Conservation (phyloP, 2,113 vertebrate species). For the Calidris pugnax region DNA sequence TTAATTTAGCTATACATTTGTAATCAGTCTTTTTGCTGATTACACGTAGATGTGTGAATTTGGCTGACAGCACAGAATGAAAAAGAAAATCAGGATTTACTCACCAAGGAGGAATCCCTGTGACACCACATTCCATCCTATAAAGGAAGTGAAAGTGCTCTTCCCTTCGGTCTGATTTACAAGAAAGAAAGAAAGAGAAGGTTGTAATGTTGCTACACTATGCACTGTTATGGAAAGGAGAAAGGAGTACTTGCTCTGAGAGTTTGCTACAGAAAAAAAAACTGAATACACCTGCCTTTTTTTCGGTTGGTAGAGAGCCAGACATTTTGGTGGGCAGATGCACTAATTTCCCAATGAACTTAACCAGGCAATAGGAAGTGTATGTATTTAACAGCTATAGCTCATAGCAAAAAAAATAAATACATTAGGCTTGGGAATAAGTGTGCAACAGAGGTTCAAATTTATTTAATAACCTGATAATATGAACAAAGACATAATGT, state of each 20-base stretch:
- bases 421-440: not conserved
- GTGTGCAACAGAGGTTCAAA: not conserved
- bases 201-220: slow-evolving; percentile 77
- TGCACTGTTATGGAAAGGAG: slow-evolving; percentile 54
- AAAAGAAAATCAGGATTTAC: slow-evolving; percentile 78
- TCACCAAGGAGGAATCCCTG: slow-evolving; percentile 80
- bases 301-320: not conserved
- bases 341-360: not conserved
- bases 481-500: not conserved
- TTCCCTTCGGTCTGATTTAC: slow-evolving; percentile 80
- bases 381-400: not conserved
- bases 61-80: slow-evolving; percentile 59
- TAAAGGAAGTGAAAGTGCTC: slow-evolving; percentile 82
- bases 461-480: not conserved
- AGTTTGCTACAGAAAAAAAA: not conserved
- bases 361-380: not conserved
- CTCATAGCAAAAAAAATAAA: not conserved
- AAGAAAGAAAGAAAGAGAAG: slow-evolving; percentile 80
- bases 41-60: not conserved
- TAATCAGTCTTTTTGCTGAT: not conserved
- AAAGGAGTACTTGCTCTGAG: slow-evolving; percentile 34
- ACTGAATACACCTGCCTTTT: not conserved
- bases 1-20: not conserved
- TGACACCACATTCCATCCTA: slow-evolving; percentile 82
- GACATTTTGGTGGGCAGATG: not conserved